phyloP scores from a whole-genome alignment of 2,888 invertebrate genomes.

The Machimus rusticus region DNA sequence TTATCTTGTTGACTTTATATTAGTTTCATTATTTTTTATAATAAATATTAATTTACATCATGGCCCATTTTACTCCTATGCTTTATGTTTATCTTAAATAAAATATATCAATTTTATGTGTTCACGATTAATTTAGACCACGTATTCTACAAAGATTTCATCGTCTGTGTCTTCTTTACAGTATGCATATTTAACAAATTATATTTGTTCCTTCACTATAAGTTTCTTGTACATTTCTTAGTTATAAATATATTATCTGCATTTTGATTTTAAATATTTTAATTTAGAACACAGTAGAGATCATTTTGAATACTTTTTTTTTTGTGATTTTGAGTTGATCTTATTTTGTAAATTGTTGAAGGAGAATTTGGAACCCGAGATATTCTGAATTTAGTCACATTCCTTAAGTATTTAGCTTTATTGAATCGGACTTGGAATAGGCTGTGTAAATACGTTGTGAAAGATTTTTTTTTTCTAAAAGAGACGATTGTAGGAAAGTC shows the following conservation, averaged over 20 bases:
- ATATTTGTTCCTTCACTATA: constrained; percentile 9
- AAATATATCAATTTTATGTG: constrained; percentile 34
- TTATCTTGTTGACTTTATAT: constrained; percentile 34
- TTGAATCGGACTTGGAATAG: background rate
- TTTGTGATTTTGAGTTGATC: constrained; percentile 25
- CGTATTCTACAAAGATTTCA: constrained; percentile 14
- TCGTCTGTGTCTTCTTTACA: background rate
- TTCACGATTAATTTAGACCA: constrained; percentile 28
- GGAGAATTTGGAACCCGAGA: constrained; percentile 28
- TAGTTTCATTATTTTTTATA: constrained; percentile 24
- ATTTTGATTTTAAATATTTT: constrained; percentile 26
- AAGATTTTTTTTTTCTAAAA: background rate
- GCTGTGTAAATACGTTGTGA: constrained; percentile 16
- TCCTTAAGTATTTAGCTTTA: background rate
- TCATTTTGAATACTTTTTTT: constrained; percentile 36
- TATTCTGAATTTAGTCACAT: constrained; percentile 10
- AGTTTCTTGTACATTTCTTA: constrained; percentile 26
- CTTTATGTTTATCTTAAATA: constrained; percentile 25
- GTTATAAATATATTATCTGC: constrained; percentile 25
- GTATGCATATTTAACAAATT: constrained; percentile 31
- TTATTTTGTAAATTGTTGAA: constrained; percentile 18
- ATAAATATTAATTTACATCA: constrained; percentile 38
- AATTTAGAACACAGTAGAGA: constrained; percentile 41
- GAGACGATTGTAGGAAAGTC: background rate
- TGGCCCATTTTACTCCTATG: constrained; percentile 27